phyloP scores from a whole-genome alignment of 37 sponge, comb jelly and placozoan species.

The Cliona cf. orientalis region DNA sequence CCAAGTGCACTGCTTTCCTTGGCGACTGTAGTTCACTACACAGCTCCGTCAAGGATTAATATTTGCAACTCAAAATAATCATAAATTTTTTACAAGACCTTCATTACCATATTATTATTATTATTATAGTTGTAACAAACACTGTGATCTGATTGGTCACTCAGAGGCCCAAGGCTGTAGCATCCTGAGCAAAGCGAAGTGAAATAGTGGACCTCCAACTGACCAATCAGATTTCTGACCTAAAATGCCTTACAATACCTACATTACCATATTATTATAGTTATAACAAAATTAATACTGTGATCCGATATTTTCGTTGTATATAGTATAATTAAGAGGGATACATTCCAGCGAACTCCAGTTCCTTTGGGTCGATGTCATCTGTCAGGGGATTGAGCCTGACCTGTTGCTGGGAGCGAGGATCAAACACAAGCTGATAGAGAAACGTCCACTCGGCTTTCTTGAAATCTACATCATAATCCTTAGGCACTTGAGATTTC shows the following conservation, averaged over 20 bases:
- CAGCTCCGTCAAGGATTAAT: too few relatives aligned
- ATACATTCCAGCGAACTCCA: slow-evolving; percentile 90
- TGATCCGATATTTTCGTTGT: too few relatives aligned
- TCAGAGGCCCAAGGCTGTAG: too few relatives aligned
- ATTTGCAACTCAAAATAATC: background rate
- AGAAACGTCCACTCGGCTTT: slow-evolving; percentile 88
- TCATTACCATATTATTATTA: too few relatives aligned
- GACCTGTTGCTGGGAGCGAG: slow-evolving; percentile 70
- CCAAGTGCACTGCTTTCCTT: slow-evolving; percentile 78
- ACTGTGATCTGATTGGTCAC: too few relatives aligned
- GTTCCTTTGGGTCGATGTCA: slow-evolving; percentile 47
- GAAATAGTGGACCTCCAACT: too few relatives aligned
- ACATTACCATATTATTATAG: background rate
- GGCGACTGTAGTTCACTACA: slow-evolving; percentile 72
- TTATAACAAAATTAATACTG: background rate
- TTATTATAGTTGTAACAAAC: too few relatives aligned
- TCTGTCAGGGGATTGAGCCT: slow-evolving; percentile 71
- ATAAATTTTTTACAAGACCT: background rate
- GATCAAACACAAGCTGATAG: slow-evolving; percentile 93
- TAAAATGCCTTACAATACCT: background rate
- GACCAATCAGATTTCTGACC: too few relatives aligned
- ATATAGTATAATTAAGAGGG: too few relatives aligned
- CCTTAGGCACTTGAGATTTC: slow-evolving; percentile 67
- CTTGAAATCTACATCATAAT: slow-evolving; percentile 71
- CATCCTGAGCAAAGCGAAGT: too few relatives aligned